Evolutionary conservation across 2,113 vertebrate species (phyloP), one percentile per base, ranked within the genome.

Genomic region (Columba livia): DNA sequence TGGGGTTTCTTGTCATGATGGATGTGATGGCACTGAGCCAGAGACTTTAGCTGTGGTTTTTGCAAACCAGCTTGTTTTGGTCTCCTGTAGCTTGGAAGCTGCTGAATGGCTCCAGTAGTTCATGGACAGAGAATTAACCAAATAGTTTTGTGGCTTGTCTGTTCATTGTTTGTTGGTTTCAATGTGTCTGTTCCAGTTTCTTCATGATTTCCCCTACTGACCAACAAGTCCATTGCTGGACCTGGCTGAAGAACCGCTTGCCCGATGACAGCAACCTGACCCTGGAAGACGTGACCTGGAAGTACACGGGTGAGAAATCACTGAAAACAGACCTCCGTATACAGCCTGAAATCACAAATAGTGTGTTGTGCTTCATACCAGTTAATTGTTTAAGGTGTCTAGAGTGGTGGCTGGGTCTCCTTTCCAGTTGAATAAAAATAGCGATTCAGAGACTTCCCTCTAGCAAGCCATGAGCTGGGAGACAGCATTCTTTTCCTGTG

Each of bases 161-260:
- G 2, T 73, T 79, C 75, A 88, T 38, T 85, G 50, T 40, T 66
- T 73, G 38, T 79, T 93, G 72, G 32, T 72, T 95, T 95, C 87
- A 11, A 94, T 90, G 91, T 91, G 92, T 85, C 47, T 93, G 23
- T 97, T 97, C 53, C 94, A 99, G 99, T 90, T 99, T 99, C 98
- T 99, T 99, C 97, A 99, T 99, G 98, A 98, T 99, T 93, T 99
- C 99, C 25, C 99, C 99, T 7, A 99, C 99, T 3, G 99, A 99
- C 97, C 99, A 99, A 74, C 99, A 99, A 98, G 98, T 99, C 70
- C 99, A 99, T 92, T 99, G 99, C 96, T 99, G 99, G 99, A 97
- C 99, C 66, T 99, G 99, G 99, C 98, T 99, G 53, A 99, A 99
- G 97, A 99, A 98, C 56, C 98, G 96, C 95, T 98, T 99, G 98